A percentile compares a stretch with the other conserved stretches of the same genome.
Evolutionary conservation across 2,113 vertebrate species (phyloP).

Genomic region (Montifringilla adamsi): DNA sequence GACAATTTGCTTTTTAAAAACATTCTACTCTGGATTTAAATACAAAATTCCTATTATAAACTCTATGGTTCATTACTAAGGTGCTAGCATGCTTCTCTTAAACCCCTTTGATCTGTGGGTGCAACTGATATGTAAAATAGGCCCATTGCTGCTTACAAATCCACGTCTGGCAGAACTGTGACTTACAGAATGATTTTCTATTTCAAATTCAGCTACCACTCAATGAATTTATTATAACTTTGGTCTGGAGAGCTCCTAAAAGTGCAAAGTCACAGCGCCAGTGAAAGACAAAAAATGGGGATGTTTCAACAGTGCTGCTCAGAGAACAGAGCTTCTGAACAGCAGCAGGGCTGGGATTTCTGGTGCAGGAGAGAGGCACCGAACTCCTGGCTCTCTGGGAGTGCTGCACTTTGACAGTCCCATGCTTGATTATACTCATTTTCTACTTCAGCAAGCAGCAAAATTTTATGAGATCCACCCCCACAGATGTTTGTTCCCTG

Average conservation of each 20-base stretch:
- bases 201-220: background rate
- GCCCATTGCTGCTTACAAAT: background rate
- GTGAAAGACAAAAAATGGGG: background rate
- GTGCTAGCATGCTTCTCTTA: background rate
- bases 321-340: background rate
- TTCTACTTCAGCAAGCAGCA: constrained; percentile 31
- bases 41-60: background rate
- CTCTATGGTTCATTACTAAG: background rate
- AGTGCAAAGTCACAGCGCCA: background rate
- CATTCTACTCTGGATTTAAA: background rate
- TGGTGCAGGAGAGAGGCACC: background rate
- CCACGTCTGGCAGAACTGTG: background rate
- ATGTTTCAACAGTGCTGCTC: background rate
- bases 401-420: background rate
- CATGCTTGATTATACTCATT: constrained; percentile 9
- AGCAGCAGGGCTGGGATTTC: background rate
- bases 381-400: background rate
- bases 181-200: background rate
- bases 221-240: background rate
- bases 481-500: constrained; percentile 28
- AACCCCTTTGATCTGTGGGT: background rate
- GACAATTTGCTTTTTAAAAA: background rate
- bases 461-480: constrained; percentile 44
- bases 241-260: background rate
- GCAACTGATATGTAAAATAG: background rate